These are phyloP conservation scores for Pristionchus pacificus DNA, from an alignment of 1,140 invertebrate species.

Conservation along the genomic window DNA sequence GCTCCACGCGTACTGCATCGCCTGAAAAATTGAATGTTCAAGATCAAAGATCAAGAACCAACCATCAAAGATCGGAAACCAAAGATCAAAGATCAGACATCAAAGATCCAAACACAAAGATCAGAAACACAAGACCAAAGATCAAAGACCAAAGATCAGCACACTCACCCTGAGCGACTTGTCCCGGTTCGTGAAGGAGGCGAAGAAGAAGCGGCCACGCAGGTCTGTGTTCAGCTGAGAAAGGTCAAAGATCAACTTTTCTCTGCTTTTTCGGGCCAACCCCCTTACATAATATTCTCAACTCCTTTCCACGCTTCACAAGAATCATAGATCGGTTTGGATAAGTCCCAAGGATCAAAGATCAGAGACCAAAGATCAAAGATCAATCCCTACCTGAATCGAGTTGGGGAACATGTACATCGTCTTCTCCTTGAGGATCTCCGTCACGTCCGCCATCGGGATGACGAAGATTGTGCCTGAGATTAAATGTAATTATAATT, in stretches of 20 bases:
- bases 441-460: slow-evolving; percentile 22
- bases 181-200: slow-evolving; percentile 28
- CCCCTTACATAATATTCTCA: background rate
- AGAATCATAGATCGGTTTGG: background rate
- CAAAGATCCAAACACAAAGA: no score
- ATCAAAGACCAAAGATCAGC: no score
- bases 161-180: slow-evolving; percentile 14
- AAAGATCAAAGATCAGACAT: no score
- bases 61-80: no score
- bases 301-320: background rate
- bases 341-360: background rate
- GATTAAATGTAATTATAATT: no score
- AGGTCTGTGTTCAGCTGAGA: slow-evolving; percentile 17
- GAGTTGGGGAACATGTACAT: slow-evolving; percentile 29
- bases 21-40: no score
- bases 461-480: slow-evolving; percentile 3
- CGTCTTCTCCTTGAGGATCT: slow-evolving; percentile 26
- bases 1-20: no score
- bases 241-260: background rate
- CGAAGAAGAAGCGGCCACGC: slow-evolving; percentile 24
- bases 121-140: no score
- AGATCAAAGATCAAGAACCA: no score
- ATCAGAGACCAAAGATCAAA: background rate
- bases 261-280: background rate
- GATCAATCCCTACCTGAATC: slow-evolving; percentile 17